These are phyloP conservation scores for Enteromius paludinosus DNA, from an alignment of 2,797 vertebrate genomes.

Conservation along the genomic window DNA sequence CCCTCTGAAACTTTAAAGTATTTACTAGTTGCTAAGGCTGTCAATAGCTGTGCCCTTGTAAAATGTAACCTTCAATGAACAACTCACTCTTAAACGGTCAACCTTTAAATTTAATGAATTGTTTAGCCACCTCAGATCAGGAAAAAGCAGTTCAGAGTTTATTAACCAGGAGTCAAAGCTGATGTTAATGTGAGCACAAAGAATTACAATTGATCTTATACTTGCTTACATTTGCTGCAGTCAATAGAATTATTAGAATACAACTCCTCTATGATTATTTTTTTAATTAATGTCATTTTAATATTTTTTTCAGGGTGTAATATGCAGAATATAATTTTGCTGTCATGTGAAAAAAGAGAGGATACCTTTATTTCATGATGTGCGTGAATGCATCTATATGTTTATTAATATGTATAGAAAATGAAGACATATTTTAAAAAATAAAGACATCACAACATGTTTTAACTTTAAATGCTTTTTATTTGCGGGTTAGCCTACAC, in stretches of 20 bases:
- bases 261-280: background rate
- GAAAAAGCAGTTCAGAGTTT: slow-evolving; percentile 2
- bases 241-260: background rate
- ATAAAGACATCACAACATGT: background rate
- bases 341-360: background rate
- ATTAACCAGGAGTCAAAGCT: slow-evolving; percentile 8
- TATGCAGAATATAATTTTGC: background rate
- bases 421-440: background rate
- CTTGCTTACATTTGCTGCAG: background rate
- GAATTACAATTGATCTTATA: background rate
- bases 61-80: slow-evolving; percentile 31
- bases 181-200: background rate
- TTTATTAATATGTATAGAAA: background rate
- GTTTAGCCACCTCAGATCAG: slow-evolving; percentile 14
- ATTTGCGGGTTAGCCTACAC: background rate
- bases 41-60: slow-evolving; percentile 62
- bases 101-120: slow-evolving; percentile 26
- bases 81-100: slow-evolving; percentile 17
- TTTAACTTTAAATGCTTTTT: background rate
- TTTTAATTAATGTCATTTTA: background rate
- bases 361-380: background rate
- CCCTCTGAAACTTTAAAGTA: slow-evolving; percentile 66
- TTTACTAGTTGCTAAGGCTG: slow-evolving; percentile 65
- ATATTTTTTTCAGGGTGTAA: background rate
- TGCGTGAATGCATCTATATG: background rate